phyloP scores from a whole-genome alignment of 2,113 vertebrate genomes.

The Lepisosteus osseus region DNA sequence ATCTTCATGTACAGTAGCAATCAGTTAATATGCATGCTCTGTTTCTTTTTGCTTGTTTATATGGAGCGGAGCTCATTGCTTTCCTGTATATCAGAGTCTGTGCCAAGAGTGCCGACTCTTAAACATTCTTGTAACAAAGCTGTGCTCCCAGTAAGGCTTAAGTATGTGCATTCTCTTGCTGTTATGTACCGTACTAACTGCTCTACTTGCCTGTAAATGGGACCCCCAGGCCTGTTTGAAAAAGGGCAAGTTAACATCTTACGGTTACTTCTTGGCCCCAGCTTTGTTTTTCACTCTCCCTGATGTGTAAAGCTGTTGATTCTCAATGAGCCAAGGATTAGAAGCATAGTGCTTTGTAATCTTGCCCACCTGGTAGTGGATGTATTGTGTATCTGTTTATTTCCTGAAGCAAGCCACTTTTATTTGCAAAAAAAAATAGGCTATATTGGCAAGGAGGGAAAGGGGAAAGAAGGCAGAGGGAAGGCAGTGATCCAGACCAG shows the following conservation, averaged over 20 bases:
- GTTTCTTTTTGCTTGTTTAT: too few relatives aligned
- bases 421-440: not conserved
- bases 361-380: constrained; percentile 31
- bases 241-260: constrained; percentile 57
- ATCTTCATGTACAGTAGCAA: too few relatives aligned
- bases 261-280: constrained; percentile 54
- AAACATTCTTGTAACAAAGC: too few relatives aligned
- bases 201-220: constrained; percentile 37
- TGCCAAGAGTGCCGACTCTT: too few relatives aligned
- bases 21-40: too few relatives aligned
- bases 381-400: not conserved
- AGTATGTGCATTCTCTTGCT: not conserved
- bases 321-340: constrained; percentile 46
- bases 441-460: not conserved
- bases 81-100: too few relatives aligned
- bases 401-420: constrained; percentile 5
- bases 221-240: constrained; percentile 52
- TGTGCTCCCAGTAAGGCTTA: not conserved
- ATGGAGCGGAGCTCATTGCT: not conserved
- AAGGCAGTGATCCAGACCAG: not conserved
- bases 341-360: constrained; percentile 39
- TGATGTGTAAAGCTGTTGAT: constrained; percentile 17
- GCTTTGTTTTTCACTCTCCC: constrained; percentile 31
- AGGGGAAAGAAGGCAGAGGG: not conserved
- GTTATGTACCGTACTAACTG: not conserved